Evolutionary conservation across 1,140 invertebrate species (phyloP), one percentile per base, ranked within the genome.

Genomic region (Drosophila willistoni): DNA sequence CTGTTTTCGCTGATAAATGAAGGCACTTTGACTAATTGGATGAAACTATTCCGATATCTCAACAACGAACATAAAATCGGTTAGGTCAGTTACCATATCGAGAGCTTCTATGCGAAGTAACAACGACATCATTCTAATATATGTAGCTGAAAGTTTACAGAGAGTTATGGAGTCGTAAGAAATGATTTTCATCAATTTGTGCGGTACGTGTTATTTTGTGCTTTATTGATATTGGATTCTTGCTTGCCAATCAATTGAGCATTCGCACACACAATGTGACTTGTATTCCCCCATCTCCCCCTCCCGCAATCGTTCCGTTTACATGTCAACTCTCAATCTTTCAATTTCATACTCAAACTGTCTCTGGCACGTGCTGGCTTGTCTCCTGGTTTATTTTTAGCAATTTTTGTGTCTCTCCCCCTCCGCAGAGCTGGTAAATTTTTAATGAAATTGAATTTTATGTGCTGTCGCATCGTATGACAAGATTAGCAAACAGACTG

Each of bases 391-490:
- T 71, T 74, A 77, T 77, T 71, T 77, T 74, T 77, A 77, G 71
- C 17, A 65, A 51, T 12, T 19, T 22, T 51, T 19, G 44, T 22
- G 44, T 9, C 44, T 22, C 44, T 2, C 13, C 12, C 14, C 2
- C 56, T 36, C 1, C 29, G 7, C 44, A 51, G 42, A n/a, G 17
- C 51, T 59, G 54, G 71, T 74, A 74, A 54, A 77, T 77, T 74
- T 74, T 74, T 63, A 77, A 74, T 77, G 71, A 68, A 77, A 65
- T 74, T 77, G 62, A 70, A 70, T 73, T 77, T 77, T 34, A 51
- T 66, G 61, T 61, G 71, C 55, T 60, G 41, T 64, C 64, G 64
- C 64, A 68, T 44, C 36, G 64, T 47, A 25, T 73, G 61, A 47
- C 39, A 64, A 44, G 22, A 73, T 47, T 65, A 42, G 63, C 42